Conservation (phyloP, 2,797 vertebrate genomes). For the Oreortyx pictus region DNA sequence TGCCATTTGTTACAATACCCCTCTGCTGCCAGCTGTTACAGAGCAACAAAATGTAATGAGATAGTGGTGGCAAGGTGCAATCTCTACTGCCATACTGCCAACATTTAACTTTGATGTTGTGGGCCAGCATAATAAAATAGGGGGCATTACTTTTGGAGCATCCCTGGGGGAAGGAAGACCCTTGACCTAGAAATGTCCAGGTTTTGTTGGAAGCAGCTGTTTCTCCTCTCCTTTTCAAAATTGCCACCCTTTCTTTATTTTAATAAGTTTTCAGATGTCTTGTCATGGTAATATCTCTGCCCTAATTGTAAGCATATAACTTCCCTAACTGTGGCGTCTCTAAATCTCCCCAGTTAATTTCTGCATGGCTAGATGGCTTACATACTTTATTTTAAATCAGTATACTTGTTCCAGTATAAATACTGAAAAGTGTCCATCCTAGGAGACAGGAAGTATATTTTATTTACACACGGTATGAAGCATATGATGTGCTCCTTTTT, state of each 20-base stretch:
- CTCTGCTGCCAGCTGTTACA: too few relatives aligned
- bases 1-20: too few relatives aligned
- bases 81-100: too few relatives aligned
- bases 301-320: background rate
- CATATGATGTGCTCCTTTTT: constrained; percentile 2
- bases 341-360: background rate
- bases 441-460: constrained; percentile 39
- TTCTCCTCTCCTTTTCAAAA: background rate
- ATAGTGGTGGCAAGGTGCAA: too few relatives aligned
- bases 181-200: background rate
- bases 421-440: constrained; percentile 33
- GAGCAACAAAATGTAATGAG: too few relatives aligned
- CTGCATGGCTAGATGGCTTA: constrained; percentile 16
- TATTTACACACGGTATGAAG: constrained; percentile 10
- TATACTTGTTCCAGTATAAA: constrained; percentile 7
- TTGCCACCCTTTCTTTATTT: background rate
- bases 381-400: constrained; percentile 13
- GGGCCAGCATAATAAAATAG: too few relatives aligned
- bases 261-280: background rate
- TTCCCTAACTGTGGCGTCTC: background rate
- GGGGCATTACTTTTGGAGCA: too few relatives aligned
- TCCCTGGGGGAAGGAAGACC: background rate
- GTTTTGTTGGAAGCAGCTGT: background rate
- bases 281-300: background rate
- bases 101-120: too few relatives aligned